A percentile compares a stretch with the other conserved stretches of the same genome.
Conservation (phyloP, 2,888 invertebrate species). For the Falcaria lacertinaria region DNA sequence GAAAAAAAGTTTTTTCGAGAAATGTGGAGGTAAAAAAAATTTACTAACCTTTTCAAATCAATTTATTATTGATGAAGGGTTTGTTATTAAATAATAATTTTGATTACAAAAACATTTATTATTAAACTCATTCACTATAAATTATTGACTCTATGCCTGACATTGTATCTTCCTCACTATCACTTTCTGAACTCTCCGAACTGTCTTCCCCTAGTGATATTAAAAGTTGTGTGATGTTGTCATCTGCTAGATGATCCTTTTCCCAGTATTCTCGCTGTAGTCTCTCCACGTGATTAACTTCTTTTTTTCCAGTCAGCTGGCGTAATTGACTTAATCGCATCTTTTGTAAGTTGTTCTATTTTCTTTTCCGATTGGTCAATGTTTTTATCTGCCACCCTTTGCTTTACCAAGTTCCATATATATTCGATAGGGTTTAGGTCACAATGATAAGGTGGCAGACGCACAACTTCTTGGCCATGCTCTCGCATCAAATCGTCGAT, state of each 20-base stretch:
- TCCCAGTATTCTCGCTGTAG: conserved; percentile 11
- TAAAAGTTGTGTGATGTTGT: conserved; percentile 6
- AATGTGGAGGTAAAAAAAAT: no score
- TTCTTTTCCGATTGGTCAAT: conserved; percentile 20
- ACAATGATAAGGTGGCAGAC: conserved; percentile 18
- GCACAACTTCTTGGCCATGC: conserved; percentile 17
- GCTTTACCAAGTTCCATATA: conserved; percentile 24
- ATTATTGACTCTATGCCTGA: conserved; percentile 6
- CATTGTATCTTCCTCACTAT: conserved; percentile 7
- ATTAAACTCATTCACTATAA: conserved; percentile 5
- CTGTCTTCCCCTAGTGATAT: conserved; percentile 11
- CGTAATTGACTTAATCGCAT: conserved; percentile 16
- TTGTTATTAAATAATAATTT: no score
- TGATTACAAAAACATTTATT: conserved; percentile 5
- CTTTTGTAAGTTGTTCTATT: conserved; percentile 19
- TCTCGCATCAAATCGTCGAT: conserved; percentile 12
- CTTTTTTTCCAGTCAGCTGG: conserved; percentile 17
- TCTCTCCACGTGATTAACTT: conserved; percentile 13
- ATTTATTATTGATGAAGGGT: no score
- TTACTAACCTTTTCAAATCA: no score
- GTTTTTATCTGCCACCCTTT: conserved; percentile 29
- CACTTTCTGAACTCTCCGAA: conserved; percentile 6
- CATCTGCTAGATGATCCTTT: conserved; percentile 9
- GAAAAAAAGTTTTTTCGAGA: no score
- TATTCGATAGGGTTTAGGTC: conserved; percentile 20